Conservation (phyloP, 2,888 invertebrate species). For the Eueremaeus valkanovi region DNA sequence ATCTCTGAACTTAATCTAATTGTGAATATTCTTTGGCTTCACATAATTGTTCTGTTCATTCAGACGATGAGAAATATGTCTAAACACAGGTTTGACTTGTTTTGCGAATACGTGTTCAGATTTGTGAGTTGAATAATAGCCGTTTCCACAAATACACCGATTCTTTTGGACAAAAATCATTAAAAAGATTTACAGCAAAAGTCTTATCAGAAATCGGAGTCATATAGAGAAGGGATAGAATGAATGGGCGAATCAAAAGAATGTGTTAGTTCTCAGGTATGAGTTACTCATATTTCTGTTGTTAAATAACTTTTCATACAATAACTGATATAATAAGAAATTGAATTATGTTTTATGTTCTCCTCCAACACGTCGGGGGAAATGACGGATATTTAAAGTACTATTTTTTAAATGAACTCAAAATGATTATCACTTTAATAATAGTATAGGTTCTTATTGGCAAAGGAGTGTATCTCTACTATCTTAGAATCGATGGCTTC, state of each 20-base stretch:
- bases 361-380: constrained; percentile 7
- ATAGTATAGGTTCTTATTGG: background rate
- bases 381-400: constrained; percentile 25
- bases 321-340: constrained; percentile 9
- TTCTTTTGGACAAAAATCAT: constrained; percentile 5
- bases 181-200: constrained; percentile 21
- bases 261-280: constrained; percentile 10
- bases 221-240: background rate
- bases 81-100: no score
- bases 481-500: background rate
- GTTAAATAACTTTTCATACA: constrained; percentile 31
- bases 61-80: no score
- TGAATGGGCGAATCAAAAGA: constrained; percentile 12
- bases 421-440: constrained; percentile 2
- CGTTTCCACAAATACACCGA: background rate
- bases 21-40: no score
- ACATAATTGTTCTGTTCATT: background rate
- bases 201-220: constrained; percentile 17
- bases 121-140: background rate
- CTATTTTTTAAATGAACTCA: constrained; percentile 1
- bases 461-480: background rate
- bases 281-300: constrained; percentile 3
- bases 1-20: no score
- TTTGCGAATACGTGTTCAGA: no score
- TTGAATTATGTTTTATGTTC: constrained; percentile 32